Evolutionary conservation across 2,888 invertebrate species (phyloP), one percentile per base, ranked within the genome.

Genomic region (Augochlorella aurata): DNA sequence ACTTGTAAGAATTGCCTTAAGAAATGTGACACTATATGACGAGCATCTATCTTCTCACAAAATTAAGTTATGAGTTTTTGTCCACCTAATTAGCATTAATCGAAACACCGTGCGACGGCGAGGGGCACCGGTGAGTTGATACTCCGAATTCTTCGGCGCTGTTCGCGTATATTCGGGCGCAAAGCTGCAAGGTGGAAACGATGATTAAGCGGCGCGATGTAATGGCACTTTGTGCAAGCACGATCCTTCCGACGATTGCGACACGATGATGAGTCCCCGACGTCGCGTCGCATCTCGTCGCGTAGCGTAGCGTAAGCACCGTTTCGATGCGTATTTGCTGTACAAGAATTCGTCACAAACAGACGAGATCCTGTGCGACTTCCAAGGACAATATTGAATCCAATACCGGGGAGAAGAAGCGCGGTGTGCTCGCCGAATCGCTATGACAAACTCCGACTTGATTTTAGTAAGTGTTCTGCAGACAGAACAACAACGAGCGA

Each of bases 181-280:
- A 75, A 72, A 65, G 71, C 47, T 47, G 44, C 45, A 45, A 78
- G 77, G 63, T 45, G 47, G 66, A 29, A 16, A 16, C 63, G 54
- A 77, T 54, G 82, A 79, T 68, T 44, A 84, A 74, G n/a, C 70
- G 47, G 49, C 18, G 21, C 58, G 38, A 63, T 45, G 44, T 38
- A 50, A 69, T 1, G 16, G 21, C 29, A 61, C 29, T 61, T 73
- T 58, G 38, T 47, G 52, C n/a, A 21, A 77, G 78, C 44, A 52
- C 71, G 18, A 67, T 61, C 61, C 16, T 49, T 44, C 38, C 10
- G n/a, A 38, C 24, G 18, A 44, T 24, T 58, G 18, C 45, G 24
- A 58, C 45, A 58, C 66, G 24, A 70, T 24, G 66, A 47, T 71
- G 58, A 24, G 21, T 45, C 44, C 44, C 38, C 38, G 38, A 7